A percentile compares a stretch with the other conserved stretches of the same genome.
Conservation (phyloP, 2,113 vertebrate genomes). For the Xiphorhynchus elegans region DNA sequence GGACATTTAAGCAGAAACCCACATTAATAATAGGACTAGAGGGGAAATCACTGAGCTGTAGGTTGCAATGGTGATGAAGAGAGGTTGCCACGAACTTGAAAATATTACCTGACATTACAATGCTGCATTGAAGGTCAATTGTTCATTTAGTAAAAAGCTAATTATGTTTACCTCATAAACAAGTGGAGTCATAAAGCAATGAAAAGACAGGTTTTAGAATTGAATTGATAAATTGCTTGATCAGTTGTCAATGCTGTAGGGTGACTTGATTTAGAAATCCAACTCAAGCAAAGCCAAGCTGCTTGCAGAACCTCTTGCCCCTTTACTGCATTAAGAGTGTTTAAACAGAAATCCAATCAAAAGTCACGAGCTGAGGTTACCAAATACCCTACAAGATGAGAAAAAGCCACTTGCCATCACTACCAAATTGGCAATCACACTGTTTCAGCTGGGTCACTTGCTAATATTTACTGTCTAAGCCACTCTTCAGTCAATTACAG, state of each 20-base stretch:
- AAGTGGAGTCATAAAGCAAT: background rate
- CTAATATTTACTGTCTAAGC: background rate
- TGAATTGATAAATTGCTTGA: background rate
- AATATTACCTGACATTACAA: conserved; percentile 20
- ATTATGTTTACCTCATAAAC: conserved; percentile 58
- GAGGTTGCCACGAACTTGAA: conserved; percentile 47
- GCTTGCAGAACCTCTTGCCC: background rate
- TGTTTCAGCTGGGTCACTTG: background rate
- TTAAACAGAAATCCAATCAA: background rate
- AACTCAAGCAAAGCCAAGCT: background rate
- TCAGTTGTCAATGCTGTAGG: background rate
- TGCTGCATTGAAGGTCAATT: conserved; percentile 34
- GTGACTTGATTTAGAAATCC: background rate
- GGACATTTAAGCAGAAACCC: conserved; percentile 25
- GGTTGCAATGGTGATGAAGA: conserved; percentile 49
- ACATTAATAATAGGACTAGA: conserved; percentile 48
- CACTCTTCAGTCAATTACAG: background rate
- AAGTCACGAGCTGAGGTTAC: background rate
- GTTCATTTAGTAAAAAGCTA: conserved; percentile 34
- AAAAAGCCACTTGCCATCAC: background rate
- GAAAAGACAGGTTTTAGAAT: background rate
- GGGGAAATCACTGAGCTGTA: background rate
- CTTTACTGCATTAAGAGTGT: background rate
- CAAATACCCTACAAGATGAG: background rate
- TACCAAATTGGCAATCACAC: background rate